Conservation (phyloP, 1,140 invertebrate genomes). For the Drosophila ambigua region DNA sequence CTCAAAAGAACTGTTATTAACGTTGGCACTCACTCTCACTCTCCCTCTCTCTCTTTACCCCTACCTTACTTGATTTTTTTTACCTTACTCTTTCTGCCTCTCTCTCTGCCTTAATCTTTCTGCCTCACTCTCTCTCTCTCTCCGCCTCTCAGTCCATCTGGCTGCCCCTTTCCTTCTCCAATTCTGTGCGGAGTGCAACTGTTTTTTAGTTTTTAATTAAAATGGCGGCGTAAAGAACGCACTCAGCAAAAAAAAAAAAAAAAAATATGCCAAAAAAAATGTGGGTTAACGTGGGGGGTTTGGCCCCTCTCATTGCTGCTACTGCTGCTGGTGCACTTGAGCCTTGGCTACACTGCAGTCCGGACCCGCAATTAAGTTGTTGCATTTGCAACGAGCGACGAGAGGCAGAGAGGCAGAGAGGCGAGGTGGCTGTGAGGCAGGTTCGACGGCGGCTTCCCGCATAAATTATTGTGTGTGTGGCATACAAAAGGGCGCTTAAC, state of each 20-base stretch:
- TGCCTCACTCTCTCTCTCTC: no score
- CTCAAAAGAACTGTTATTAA: conserved; percentile 61
- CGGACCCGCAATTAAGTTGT: conserved; percentile 73
- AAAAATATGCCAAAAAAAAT: conserved; percentile 36
- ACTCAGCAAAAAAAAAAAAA: conserved; percentile 12
- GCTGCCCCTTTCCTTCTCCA: not conserved
- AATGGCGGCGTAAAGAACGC: conserved; percentile 42
- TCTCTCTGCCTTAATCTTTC: not conserved
- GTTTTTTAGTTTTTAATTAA: conserved; percentile 75
- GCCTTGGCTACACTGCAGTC: conserved; percentile 14
- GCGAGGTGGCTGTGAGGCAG: conserved; percentile 5
- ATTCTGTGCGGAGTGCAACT: conserved; percentile 50
- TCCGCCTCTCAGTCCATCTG: not conserved
- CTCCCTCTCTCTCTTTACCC: conserved; percentile 1
- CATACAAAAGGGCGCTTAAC: conserved; percentile 75
- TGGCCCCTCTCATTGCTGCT: conserved; percentile 14
- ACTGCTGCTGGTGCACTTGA: conserved; percentile 39
- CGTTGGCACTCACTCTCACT: conserved; percentile 19
- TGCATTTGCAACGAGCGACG: conserved; percentile 58
- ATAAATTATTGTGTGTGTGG: conserved; percentile 77
- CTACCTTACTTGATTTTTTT: no score
- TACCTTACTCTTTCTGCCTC: not conserved
- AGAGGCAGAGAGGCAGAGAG: not conserved
- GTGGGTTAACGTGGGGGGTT: conserved; percentile 57
- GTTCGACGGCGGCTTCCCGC: conserved; percentile 54